A percentile compares a stretch with the other conserved stretches of the same genome.
Conservation (phyloP, 2,113 vertebrate genomes). For the Pollachius pollachius region DNA sequence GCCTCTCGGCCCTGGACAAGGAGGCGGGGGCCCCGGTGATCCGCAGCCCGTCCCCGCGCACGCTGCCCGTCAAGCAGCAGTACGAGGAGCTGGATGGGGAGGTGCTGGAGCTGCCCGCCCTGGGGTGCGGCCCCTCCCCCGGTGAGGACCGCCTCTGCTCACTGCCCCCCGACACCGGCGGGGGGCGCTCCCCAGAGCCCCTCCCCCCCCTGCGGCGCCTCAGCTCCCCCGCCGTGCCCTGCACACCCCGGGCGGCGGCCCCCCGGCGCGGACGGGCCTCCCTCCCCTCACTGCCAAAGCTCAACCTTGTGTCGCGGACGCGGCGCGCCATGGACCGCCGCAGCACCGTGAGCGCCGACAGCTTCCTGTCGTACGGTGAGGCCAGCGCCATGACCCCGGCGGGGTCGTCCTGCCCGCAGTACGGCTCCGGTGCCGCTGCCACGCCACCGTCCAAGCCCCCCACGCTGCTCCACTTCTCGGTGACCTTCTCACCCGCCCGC, state of each 20-base stretch:
- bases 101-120: constrained; percentile 57
- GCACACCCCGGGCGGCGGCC: background rate
- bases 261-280: constrained; percentile 48
- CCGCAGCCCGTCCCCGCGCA: constrained; percentile 49
- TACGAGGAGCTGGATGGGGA: constrained; percentile 68
- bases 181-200: constrained; percentile 24
- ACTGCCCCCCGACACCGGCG: constrained; percentile 42
- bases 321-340: constrained; percentile 45
- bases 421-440: constrained; percentile 39
- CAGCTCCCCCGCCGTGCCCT: constrained; percentile 56
- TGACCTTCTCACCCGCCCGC: constrained; percentile 62
- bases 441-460: constrained; percentile 26
- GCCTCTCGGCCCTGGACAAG: constrained; percentile 38
- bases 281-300: constrained; percentile 66
- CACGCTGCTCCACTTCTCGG: constrained; percentile 68
- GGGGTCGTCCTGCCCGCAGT: constrained; percentile 19
- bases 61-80: constrained; percentile 66
- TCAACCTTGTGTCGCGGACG: constrained; percentile 60
- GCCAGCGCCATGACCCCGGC: constrained; percentile 32
- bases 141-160: constrained; percentile 60
- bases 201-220: constrained; percentile 42
- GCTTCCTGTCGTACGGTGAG: constrained; percentile 25
- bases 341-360: constrained; percentile 47
- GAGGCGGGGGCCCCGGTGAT: constrained; percentile 54
- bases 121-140: constrained; percentile 51